Percentiles rank a stretch among this genome's conserved stretches.
Evolutionary conservation across 2,113 vertebrate species (phyloP).

Genomic region (Nothoprocta perdicaria): DNA sequence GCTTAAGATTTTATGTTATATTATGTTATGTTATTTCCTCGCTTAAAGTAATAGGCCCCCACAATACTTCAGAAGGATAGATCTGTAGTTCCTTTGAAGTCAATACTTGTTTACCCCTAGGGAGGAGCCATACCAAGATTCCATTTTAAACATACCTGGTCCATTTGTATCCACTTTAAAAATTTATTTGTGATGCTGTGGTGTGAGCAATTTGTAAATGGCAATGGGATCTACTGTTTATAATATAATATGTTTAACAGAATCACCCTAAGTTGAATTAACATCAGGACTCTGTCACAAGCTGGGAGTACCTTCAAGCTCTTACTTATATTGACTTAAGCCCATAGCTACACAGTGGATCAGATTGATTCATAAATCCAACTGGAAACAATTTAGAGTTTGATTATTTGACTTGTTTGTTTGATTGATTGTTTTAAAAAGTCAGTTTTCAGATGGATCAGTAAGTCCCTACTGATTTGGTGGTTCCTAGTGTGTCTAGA

Average conservation of each 20-base stretch:
- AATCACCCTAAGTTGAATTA: background rate
- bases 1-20: background rate
- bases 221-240: background rate
- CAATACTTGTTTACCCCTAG: background rate
- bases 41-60: slow-evolving; percentile 26
- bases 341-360: background rate
- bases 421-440: background rate
- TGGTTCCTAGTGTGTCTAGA: background rate
- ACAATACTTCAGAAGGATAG: slow-evolving; percentile 24
- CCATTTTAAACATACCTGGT: slow-evolving; percentile 19
- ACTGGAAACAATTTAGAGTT: background rate
- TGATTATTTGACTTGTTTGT: background rate
- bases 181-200: background rate
- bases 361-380: background rate
- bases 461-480: background rate
- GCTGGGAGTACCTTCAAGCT: background rate
- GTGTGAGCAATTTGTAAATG: background rate
- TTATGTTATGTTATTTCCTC: background rate
- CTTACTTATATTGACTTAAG: background rate
- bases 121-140: slow-evolving; percentile 7
- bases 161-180: slow-evolving; percentile 48
- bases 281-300: background rate
- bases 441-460: background rate
- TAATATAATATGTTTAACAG: background rate
- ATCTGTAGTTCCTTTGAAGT: slow-evolving; percentile 37